Percentiles rank a stretch among this genome's conserved stretches.
These are phyloP conservation scores for Cacajao melanocephalus DNA, from an alignment of 2,797 vertebrate species.

Conservation along the genomic window DNA sequence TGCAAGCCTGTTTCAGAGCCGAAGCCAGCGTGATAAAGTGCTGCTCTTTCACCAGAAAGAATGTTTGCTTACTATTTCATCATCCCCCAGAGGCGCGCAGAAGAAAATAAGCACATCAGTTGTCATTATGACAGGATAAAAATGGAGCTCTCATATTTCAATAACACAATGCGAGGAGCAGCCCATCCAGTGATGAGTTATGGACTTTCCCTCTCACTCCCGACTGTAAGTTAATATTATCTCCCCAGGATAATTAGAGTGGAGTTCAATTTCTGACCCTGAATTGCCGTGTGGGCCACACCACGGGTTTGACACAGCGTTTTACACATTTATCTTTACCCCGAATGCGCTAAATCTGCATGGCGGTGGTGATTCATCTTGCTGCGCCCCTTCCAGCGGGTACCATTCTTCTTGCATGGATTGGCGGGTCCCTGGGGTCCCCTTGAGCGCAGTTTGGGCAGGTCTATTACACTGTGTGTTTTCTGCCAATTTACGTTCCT, in stretches of 20 bases:
- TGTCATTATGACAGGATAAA: slow-evolving; percentile 99
- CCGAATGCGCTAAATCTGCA: slow-evolving; percentile 94
- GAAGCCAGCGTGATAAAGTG: slow-evolving; percentile 92
- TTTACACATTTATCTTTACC: slow-evolving; percentile 97
- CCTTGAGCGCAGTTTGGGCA: slow-evolving; percentile 91
- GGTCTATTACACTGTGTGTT: slow-evolving; percentile 90
- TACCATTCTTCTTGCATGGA: slow-evolving; percentile 92
- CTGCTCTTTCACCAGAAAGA: slow-evolving; percentile 93
- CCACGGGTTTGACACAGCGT: slow-evolving; percentile 90
- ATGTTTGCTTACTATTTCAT: slow-evolving; percentile 99
- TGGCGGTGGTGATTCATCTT: slow-evolving; percentile 95
- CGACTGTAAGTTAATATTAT: slow-evolving; percentile 98
- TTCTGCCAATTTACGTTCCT: slow-evolving; percentile 89
- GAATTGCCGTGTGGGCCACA: slow-evolving; percentile 90
- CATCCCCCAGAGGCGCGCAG: slow-evolving; percentile 93
- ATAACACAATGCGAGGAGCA: slow-evolving; percentile 94
- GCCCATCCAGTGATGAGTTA: slow-evolving; percentile 94
- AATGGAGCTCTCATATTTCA: slow-evolving; percentile 99
- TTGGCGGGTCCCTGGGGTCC: slow-evolving; percentile 91
- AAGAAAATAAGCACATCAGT: slow-evolving; percentile 99
- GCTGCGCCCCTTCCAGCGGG: slow-evolving; percentile 84
- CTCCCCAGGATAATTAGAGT: slow-evolving; percentile 99
- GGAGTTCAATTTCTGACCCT: slow-evolving; percentile 98
- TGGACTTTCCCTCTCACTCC: slow-evolving; percentile 91
- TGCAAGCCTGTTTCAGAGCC: slow-evolving; percentile 71